phyloP scores from a whole-genome alignment of 1,140 invertebrate genomes.

The Brachionus calyciflorus region DNA sequence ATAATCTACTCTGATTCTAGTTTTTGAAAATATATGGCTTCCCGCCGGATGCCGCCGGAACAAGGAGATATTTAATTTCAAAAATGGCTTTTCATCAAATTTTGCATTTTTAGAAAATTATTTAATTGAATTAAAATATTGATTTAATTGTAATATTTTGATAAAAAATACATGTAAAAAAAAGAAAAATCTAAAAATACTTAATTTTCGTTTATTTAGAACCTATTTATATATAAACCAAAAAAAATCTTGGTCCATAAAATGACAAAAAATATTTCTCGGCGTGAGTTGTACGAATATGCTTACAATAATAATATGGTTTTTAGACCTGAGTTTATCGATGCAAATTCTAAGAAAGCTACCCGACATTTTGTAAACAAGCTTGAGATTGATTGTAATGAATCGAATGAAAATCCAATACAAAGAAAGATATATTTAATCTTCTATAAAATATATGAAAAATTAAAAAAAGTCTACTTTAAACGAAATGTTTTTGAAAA shows the following conservation, averaged over 20 bases:
- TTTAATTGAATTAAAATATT: no score
- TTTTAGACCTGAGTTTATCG: not conserved
- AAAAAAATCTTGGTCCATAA: not conserved
- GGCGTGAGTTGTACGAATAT: not conserved
- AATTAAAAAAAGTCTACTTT: slow-evolving; percentile 15
- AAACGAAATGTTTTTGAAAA: not conserved
- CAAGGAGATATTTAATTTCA: no score
- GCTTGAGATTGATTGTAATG: slow-evolving; percentile 3
- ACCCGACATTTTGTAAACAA: not conserved
- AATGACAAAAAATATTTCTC: not conserved
- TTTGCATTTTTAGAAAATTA: no score
- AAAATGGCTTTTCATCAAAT: no score
- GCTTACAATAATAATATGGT: not conserved
- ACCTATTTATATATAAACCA: no score
- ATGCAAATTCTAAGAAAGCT: not conserved
- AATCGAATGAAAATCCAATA: not conserved
- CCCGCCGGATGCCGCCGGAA: no score
- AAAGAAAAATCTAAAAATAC: no score
- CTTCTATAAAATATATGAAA: slow-evolving; percentile 8
- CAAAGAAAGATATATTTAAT: not conserved
- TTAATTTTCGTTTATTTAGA: no score
- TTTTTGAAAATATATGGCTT: no score
- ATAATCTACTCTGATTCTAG: no score
- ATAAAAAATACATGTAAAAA: no score
- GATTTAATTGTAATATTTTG: no score